Evolutionary conservation across 2,888 invertebrate genomes (phyloP).

Genomic region (Dermolepida albohirtum): DNA sequence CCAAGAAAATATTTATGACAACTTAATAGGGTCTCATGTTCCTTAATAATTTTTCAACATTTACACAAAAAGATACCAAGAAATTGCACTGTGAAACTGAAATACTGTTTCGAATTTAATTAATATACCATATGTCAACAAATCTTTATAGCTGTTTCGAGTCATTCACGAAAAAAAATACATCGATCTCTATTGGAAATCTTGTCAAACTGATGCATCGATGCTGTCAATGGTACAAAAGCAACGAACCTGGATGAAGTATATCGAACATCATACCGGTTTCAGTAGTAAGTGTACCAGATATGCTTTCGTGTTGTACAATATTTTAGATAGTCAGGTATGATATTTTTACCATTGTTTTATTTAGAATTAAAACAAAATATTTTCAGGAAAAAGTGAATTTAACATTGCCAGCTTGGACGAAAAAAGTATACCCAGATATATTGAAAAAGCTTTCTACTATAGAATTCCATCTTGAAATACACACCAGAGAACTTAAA

Average conservation of each 20-base stretch:
- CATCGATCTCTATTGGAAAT: conserved; percentile 8
- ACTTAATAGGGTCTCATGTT: no score
- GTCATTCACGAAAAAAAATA: neutral
- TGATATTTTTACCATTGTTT: conserved; percentile 32
- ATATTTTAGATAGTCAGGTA: conserved; percentile 39
- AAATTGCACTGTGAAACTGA: no score
- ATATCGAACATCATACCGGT: conserved; percentile 40
- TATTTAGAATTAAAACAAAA: conserved; percentile 45
- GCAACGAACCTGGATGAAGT: conserved; percentile 38
- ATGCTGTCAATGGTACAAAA: neutral
- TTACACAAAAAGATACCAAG: no score
- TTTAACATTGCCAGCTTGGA: conserved; percentile 63
- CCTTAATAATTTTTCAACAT: no score
- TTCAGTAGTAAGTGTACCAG: conserved; percentile 21
- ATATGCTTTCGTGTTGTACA: conserved; percentile 41
- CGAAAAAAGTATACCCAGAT: conserved; percentile 57
- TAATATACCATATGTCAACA: no score
- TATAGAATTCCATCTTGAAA: conserved; percentile 61
- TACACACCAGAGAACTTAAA: conserved; percentile 57
- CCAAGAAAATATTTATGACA: no score
- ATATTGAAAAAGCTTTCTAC: conserved; percentile 58
- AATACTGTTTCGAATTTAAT: no score
- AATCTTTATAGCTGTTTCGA: neutral
- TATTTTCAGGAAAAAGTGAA: conserved; percentile 55
- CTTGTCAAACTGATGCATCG: neutral